phyloP scores from a whole-genome alignment of 2,113 vertebrate genomes.

The Zootoca vivipara region DNA sequence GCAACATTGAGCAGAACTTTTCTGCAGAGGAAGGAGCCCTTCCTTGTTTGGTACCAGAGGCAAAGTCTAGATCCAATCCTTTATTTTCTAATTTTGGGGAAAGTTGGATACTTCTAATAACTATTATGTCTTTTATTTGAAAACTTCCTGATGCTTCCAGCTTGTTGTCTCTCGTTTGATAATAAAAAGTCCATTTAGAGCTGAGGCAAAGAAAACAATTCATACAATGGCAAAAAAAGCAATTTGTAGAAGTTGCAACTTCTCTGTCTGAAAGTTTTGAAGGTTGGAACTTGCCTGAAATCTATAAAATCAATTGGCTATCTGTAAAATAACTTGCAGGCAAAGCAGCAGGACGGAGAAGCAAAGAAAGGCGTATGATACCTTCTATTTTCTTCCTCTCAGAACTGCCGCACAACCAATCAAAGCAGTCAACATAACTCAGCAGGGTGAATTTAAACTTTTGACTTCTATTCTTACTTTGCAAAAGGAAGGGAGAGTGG shows the following conservation, averaged over 20 bases:
- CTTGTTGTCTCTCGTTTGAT: neutral
- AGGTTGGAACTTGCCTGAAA: neutral
- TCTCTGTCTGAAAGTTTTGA: neutral
- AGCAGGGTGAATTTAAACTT: neutral
- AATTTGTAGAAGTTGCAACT: neutral
- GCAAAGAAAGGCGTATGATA: neutral
- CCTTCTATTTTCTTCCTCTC: fast-evolving
- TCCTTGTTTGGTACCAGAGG: no score
- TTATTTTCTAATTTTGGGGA: neutral
- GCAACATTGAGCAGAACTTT: no score
- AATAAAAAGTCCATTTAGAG: neutral
- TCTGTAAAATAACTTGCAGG: neutral
- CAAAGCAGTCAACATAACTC: neutral
- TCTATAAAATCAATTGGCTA: neutral
- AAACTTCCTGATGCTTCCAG: neutral
- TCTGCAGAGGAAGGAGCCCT: no score
- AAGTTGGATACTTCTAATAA: neutral
- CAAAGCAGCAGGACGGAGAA: neutral
- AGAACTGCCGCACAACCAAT: neutral
- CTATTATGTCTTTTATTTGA: neutral
- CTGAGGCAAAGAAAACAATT: neutral
- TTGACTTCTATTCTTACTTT: constrained; percentile 12
- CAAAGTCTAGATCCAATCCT: no score
- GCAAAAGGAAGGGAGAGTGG: constrained; percentile 6
- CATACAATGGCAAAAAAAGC: no score